Evolutionary conservation across 2,888 invertebrate genomes (phyloP), one percentile per base, ranked within the genome.

Genomic region (Apomyelois bistriatella): DNA sequence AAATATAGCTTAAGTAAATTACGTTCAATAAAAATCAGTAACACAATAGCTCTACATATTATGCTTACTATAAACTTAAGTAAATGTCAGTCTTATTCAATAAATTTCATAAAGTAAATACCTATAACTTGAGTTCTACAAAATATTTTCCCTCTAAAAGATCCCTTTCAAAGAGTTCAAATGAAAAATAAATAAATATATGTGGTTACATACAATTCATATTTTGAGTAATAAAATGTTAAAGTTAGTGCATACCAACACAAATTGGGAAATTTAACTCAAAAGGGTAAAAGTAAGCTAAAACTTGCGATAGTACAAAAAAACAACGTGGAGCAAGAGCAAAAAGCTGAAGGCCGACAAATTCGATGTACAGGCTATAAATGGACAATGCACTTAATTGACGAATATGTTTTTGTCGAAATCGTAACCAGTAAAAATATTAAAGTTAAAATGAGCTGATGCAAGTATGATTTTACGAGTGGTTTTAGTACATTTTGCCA

Each of bases 381-480:
- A 37, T 50, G 49, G 49, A 38, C 40, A 50, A 50, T 40, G 49
- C 15, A 7, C 22, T 5, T 22, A 47, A 37, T 30, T 50, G 32
- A 32, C 40, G 49, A 50, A 38, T 38, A 16, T 40, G 16, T 40
- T 40, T 40, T 40, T 46, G 13, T 38, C 15, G 38, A 3, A 38
- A 12, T 38, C 4, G 7, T 12, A 13, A 38, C 5, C 13, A 13
- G 13, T 13, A 38, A 38, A 38, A 13, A 38, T 38, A 8, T 13
- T 32, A 5, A 38, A 36, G 12, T 32, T 36, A 12, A 12, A 38
- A 15, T 38, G 12, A 15, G 7, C 6, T 38, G 15, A 7, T 12
- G 38, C 15, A 13, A 38, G 32, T 32, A 32, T 6, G 12, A 12
- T 12, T 12, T 38, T 38, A 38, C 15, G 38, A 13, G 38, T 38